phyloP scores from a whole-genome alignment of 2,113 vertebrate genomes.

The Vombatus ursinus region DNA sequence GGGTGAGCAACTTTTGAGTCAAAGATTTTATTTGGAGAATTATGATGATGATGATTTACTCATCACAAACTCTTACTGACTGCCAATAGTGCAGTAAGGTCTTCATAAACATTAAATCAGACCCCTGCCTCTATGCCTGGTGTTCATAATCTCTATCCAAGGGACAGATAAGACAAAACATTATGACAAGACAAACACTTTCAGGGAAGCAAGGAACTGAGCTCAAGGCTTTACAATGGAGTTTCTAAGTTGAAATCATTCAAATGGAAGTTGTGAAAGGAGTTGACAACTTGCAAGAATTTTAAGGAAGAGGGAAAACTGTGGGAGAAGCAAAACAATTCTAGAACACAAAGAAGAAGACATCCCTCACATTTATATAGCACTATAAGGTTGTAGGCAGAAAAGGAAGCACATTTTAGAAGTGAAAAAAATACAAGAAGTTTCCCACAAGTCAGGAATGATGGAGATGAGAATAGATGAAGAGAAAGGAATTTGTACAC shows the following conservation, averaged over 20 bases:
- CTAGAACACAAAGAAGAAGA: not conserved
- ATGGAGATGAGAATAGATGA: not conserved
- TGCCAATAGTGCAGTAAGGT: not conserved
- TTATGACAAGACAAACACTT: not conserved
- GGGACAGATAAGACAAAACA: not conserved
- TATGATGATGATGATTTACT: not conserved
- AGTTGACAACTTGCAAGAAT: not conserved
- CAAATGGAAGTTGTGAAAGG: not conserved
- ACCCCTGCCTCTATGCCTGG: not conserved
- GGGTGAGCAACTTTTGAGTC: not conserved
- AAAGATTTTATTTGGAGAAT: not conserved
- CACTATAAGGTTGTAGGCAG: not conserved
- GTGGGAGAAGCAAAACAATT: not conserved
- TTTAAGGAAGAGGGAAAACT: not conserved
- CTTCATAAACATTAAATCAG: not conserved
- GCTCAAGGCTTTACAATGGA: not conserved
- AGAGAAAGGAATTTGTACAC: not conserved
- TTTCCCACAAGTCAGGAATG: not conserved
- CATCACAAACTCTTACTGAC: not conserved
- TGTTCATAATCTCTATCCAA: not conserved
- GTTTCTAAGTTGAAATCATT: not conserved
- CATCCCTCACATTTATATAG: not conserved
- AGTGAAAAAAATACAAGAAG: constrained; percentile 12
- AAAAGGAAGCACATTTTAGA: not conserved
- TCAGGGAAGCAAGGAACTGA: not conserved